Base-by-base conservation (phyloP, 2,797 vertebrate genomes). In the Eospalax fontanierii region DNA sequence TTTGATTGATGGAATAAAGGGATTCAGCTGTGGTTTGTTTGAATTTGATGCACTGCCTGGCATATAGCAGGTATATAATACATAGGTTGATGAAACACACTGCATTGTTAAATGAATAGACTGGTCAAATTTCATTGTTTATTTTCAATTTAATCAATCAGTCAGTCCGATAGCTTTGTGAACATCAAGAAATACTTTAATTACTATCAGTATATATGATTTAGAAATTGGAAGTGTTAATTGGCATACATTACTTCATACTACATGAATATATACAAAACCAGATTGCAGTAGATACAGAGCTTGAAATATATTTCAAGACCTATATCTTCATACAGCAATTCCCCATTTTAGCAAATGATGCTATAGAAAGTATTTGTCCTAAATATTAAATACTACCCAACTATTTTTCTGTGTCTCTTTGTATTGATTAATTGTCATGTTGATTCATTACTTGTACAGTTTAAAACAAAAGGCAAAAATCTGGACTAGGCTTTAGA, bases 381-480 rank as follows among this genome's bases (percentile, higher is more conserved):
- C 83, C 86, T 91, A 92, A 95, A 97, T 94, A 84, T 91, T 97
- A 96, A 97, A 96, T 68, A 95, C 86, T 92, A 93, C 68, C 80
- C 63, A 96, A 71, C 78, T 73, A 75, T 97, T 96, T 96, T 96
- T 97, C 95, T 96, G 66, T 96, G 92, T 96, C 83, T 87, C 63
- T 95, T 92, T 89, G 8, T 95, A 97, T 96, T 96, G 95, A 97
- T 93, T 96, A 97, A 96, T 96, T 96, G 94, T 96, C 93, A 4
- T 93, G 86, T 89, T 96, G 96, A 96, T 97, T 96, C 79, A 96
- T 96, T 95, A 83, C 88, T 95, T 94, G 78, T 97, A 46, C 93
- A 95, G 92, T 95, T 93, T 50, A 95, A 94, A 97, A 95, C 76
- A 95, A 93, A 92, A 96, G 63, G 87, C 46, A 68, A 96, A 97